Evolutionary conservation across 2,888 invertebrate genomes (phyloP), one percentile per base, ranked within the genome.

Genomic region (Hirtodrosophila cameraria): DNA sequence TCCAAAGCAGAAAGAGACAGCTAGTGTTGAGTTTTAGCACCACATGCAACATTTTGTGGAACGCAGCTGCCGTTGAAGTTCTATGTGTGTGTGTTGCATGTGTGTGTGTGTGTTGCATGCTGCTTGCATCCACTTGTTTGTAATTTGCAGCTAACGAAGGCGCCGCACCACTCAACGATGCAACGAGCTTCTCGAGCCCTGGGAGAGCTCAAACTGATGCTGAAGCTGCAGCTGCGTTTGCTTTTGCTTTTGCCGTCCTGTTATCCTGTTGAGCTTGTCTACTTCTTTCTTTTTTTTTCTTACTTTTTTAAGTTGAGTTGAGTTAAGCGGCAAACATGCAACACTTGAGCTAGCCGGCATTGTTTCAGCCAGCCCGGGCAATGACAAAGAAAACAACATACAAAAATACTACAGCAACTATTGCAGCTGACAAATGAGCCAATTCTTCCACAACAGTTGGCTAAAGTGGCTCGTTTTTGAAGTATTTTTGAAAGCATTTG

Each of bases 101-200:
- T 42, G 25, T 28, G 35, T 35, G 16, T 28, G 36, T 36, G 36
- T 68, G 64, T 64, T 64, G 74, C 57, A 75, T 60, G 62, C 50
- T 71, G 63, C 53, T 77, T 75, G 75, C 75, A 59, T 63, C 64
- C 86, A 83, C 80, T 81, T 74, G 74, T 67, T 59, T 67, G 74
- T 73, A 71, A 86, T 76, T 81, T 80, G 71, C 77, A 71, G 65
- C 80, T 83, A 81, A 81, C 80, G 86, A 81, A 81, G 84, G 81
- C 80, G 62, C 59, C 62, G 42, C 42, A 23, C 38, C 85, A 80
- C 79, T 80, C 57, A 41, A 62, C 53, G 54, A 36, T 41, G 50
- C 53, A 48, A 36, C 69, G 43, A 46, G 25, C 45, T 25, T 15
- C n/a, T 41, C n/a, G 13, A 12, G 4, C 23, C 23, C n/a, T n/a